Conservation (phyloP, 2,113 vertebrate genomes). For the Zingel zingel region DNA sequence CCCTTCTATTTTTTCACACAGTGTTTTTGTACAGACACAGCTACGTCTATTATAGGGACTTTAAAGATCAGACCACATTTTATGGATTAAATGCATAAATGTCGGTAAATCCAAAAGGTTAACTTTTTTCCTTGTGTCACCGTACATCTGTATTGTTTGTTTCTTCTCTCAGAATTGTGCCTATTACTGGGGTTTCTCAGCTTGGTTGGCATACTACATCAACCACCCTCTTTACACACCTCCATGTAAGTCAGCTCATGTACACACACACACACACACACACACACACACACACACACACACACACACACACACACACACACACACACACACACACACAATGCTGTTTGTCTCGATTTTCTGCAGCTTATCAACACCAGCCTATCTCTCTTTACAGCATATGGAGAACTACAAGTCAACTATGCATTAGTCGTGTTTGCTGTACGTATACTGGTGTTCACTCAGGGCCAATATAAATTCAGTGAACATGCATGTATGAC, state of each 20-base stretch:
- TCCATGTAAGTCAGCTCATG: slow-evolving; percentile 85
- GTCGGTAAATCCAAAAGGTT: background rate
- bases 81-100: background rate
- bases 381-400: slow-evolving; percentile 81
- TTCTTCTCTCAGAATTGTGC: slow-evolving; percentile 87
- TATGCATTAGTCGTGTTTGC: slow-evolving; percentile 87
- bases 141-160: background rate
- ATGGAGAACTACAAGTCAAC: slow-evolving; percentile 88
- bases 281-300: slow-evolving; percentile 10
- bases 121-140: background rate
- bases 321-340: background rate
- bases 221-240: slow-evolving; percentile 94
- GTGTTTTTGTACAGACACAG: background rate
- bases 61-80: background rate
- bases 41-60: background rate
- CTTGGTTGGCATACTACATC: slow-evolving; percentile 92
- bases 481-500: background rate
- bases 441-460: slow-evolving; percentile 81
- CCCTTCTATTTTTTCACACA: background rate
- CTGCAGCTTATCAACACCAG: slow-evolving; percentile 9
- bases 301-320: slow-evolving; percentile 13
- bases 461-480: background rate
- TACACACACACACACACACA: background rate
- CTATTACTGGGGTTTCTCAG: slow-evolving; percentile 93
- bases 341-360: background rate